These are phyloP conservation scores for Acrossocheilus fasciatus DNA, from an alignment of 2,797 vertebrate genomes.

Conservation along the genomic window DNA sequence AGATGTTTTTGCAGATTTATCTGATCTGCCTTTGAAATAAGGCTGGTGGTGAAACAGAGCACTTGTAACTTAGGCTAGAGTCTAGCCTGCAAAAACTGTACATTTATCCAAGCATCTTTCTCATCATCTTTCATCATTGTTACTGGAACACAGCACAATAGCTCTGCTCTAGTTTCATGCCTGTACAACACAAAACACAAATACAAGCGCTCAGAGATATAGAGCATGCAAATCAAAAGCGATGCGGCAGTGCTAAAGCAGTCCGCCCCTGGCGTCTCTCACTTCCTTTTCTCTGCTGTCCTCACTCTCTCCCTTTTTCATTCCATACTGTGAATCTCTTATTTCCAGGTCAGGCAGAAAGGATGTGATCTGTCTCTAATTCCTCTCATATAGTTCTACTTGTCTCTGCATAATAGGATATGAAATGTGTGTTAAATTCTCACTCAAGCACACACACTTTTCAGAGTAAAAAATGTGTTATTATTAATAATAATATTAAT, in stretches of 20 bases:
- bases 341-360: slow-evolving; percentile 74
- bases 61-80: background rate
- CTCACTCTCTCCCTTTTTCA: background rate
- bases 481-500: background rate
- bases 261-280: slow-evolving; percentile 44
- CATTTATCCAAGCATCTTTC: background rate
- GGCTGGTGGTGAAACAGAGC: background rate
- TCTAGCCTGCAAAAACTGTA: slow-evolving; percentile 2
- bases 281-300: slow-evolving; percentile 28
- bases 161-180: slow-evolving; percentile 34
- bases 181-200: slow-evolving; percentile 34
- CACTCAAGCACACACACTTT: slow-evolving; percentile 10
- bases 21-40: background rate
- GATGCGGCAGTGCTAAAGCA: slow-evolving; percentile 55
- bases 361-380: slow-evolving; percentile 68
- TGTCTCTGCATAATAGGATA: slow-evolving; percentile 64
- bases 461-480: background rate
- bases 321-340: slow-evolving; percentile 59
- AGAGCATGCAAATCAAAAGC: slow-evolving; percentile 66
- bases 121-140: slow-evolving; percentile 26
- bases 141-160: slow-evolving; percentile 22
- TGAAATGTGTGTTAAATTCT: slow-evolving; percentile 10
- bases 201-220: slow-evolving; percentile 57
- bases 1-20: background rate
- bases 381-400: slow-evolving; percentile 61